A percentile compares a stretch with the other conserved stretches of the same genome.
Evolutionary conservation across 2,113 vertebrate genomes (phyloP).

Genomic region (Daphoenositta chrysoptera): DNA sequence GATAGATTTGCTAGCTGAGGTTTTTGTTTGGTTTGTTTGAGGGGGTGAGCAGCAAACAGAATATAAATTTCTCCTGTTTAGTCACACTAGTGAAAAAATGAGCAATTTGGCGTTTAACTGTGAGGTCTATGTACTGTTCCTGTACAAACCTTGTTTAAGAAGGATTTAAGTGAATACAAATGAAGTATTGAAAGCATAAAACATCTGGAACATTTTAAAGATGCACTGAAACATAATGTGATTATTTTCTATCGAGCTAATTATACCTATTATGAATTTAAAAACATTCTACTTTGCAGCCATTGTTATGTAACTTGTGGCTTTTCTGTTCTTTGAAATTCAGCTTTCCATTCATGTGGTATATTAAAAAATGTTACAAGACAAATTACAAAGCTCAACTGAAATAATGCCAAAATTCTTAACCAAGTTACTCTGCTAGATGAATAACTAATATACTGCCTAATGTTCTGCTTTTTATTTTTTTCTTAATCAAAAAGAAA

Average conservation of each 20-base stretch:
- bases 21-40: neutral
- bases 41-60: neutral
- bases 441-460: neutral
- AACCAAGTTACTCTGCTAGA: neutral
- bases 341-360: neutral
- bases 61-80: neutral
- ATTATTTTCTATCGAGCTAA: neutral
- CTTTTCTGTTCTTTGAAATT: constrained; percentile 36
- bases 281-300: neutral
- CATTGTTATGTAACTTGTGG: constrained; percentile 21
- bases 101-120: neutral
- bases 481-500: neutral
- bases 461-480: neutral
- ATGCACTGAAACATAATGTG: neutral
- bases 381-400: constrained; percentile 5
- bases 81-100: neutral
- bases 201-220: constrained; percentile 29
- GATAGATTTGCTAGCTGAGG: neutral
- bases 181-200: neutral
- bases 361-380: neutral
- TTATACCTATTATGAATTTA: neutral
- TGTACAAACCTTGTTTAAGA: neutral
- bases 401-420: constrained; percentile 1
- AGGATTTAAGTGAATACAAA: neutral
- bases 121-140: neutral